A percentile compares a stretch with the other conserved stretches of the same genome.
phyloP scores from a whole-genome alignment of 2,888 invertebrate genomes.

The Drosophila koepferae region DNA sequence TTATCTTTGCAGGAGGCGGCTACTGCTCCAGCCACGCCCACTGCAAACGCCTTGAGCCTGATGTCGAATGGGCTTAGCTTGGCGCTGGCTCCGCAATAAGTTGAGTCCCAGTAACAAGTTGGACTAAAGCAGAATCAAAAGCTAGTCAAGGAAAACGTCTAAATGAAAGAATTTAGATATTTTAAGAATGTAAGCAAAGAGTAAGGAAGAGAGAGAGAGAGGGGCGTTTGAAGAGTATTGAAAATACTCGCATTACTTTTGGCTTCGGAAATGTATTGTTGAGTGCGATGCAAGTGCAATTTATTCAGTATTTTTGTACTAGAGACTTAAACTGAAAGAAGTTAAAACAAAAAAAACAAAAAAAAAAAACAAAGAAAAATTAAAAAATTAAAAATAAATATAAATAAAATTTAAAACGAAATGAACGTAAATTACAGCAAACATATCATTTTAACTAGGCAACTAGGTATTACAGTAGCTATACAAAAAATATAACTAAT shows the following conservation, averaged over 20 bases:
- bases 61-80: conserved; percentile 82
- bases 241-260: conserved; percentile 50
- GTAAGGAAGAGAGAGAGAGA: not conserved
- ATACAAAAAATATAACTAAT: conserved; percentile 41
- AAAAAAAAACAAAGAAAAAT: no score
- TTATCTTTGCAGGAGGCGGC: conserved; percentile 57
- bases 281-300: conserved; percentile 66
- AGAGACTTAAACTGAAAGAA: conserved; percentile 63
- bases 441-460: conserved; percentile 82
- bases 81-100: conserved; percentile 80
- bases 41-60: conserved; percentile 74
- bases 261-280: conserved; percentile 38
- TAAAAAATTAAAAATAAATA: not conserved
- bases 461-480: conserved; percentile 52
- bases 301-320: conserved; percentile 78
- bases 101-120: conserved; percentile 32
- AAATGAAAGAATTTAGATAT: conserved; percentile 13
- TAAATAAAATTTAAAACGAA: not conserved
- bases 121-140: conserved; percentile 40
- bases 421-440: conserved; percentile 64
- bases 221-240: conserved; percentile 31
- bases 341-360: conserved; percentile 22
- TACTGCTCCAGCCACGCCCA: conserved; percentile 47
- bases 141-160: not conserved
- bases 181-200: not conserved